A percentile compares a stretch with the other conserved stretches of the same genome.
Evolutionary conservation across 2,888 invertebrate species (phyloP).

Genomic region (Resseliella maxima): DNA sequence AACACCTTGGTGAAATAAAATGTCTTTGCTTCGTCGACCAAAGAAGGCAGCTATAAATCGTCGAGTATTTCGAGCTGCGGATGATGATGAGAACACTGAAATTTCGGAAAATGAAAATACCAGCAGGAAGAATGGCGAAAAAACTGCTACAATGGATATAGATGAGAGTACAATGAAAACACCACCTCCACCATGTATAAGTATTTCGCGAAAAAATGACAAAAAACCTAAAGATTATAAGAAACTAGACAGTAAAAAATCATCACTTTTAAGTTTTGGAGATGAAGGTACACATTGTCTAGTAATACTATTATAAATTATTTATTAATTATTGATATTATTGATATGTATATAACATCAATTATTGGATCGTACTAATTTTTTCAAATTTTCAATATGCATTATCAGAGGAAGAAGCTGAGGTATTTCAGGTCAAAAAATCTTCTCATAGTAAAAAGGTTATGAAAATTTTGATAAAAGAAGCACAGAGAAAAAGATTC

Average conservation of each 20-base stretch:
- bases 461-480: slow-evolving; percentile 81
- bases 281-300: slow-evolving; percentile 72
- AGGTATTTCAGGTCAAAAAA: slow-evolving; percentile 95
- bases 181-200: slow-evolving; percentile 58
- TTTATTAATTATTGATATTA: background rate
- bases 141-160: slow-evolving; percentile 64
- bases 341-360: background rate
- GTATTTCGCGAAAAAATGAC: slow-evolving; percentile 56
- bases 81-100: slow-evolving; percentile 71
- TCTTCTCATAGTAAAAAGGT: slow-evolving; percentile 92
- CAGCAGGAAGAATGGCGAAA: background rate
- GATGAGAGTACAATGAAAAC: slow-evolving; percentile 60
- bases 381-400: no score
- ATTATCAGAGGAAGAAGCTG: slow-evolving; percentile 79
- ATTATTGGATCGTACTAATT: no score
- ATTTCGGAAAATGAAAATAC: slow-evolving; percentile 68
- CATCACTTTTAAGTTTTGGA: slow-evolving; percentile 81
- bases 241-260: slow-evolving; percentile 67
- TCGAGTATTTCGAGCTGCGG: slow-evolving; percentile 77
- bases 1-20: background rate
- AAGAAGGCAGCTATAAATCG: slow-evolving; percentile 81
- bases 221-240: slow-evolving; percentile 65
- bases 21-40: slow-evolving; percentile 79
- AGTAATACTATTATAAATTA: no score
- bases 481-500: slow-evolving; percentile 16